These are phyloP conservation scores for Lepidothrix coronata DNA, from an alignment of 2,113 vertebrate genomes.

Conservation along the genomic window DNA sequence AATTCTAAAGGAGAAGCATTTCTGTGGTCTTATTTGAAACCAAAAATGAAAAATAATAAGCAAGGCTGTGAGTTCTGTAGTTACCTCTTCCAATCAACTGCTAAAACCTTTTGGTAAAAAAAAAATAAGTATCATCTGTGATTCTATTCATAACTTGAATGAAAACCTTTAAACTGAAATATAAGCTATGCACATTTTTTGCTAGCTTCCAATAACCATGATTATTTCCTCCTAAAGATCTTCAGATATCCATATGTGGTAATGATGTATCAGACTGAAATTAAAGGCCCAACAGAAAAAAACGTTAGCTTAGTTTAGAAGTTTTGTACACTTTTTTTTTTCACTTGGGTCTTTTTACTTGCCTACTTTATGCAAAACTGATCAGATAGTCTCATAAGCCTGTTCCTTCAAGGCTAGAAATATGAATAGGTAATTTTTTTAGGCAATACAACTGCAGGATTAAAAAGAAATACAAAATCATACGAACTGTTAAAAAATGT, in stretches of 20 bases:
- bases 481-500: not conserved
- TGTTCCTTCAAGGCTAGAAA: not conserved
- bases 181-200: not conserved
- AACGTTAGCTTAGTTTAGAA: not conserved
- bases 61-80: not conserved
- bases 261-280: not conserved
- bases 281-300: not conserved
- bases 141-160: not conserved
- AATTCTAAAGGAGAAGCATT: not conserved
- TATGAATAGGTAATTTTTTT: not conserved
- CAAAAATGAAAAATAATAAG: not conserved
- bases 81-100: not conserved
- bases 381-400: not conserved
- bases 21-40: not conserved
- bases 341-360: not conserved
- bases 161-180: not conserved
- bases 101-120: not conserved
- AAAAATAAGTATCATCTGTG: not conserved
- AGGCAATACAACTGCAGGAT: not conserved
- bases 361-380: not conserved
- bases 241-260: not conserved
- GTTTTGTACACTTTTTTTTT: not conserved
- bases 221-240: not conserved
- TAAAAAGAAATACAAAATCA: not conserved
- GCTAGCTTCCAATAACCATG: not conserved